Evolutionary conservation across 2,113 vertebrate species (phyloP), one percentile per base, ranked within the genome.

Genomic region (Salvelinus sp.): DNA sequence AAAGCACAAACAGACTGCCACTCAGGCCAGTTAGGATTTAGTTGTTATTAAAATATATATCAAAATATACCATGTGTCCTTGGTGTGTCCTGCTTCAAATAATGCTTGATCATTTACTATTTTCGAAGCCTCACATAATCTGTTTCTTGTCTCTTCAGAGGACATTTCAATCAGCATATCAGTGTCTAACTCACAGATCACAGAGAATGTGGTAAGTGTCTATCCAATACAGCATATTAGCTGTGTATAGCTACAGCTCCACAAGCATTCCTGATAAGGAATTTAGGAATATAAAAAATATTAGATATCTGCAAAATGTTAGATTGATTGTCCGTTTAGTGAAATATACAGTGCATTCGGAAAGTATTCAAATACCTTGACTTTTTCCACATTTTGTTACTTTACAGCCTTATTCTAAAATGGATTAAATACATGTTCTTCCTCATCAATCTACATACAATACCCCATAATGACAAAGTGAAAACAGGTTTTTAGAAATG

Each of bases 121-220:
- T 57, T 57, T 14, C 1, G 2, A 22, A 27, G 25, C 25, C 2
- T 44, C 16, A 5, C n/a, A 23, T 22, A 10, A 23, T 48, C 1
- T 69, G 7, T 69, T 47, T 69, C 7, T 69, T 69, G n/a, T 48
- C 33, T 47, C 20, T 23, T 47, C 68, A 69, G 68, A 69, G 68
- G 96, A 98, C 70, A 82, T 96, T 23, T 96, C 94, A 62, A 88
- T 95, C 84, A 96, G 96, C 89, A 97, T 97, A 90, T 98, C 96
- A 58, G 96, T 97, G 84, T 97, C 96, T 70, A 96, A 96, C 79
- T 96, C 93, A 88, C 96, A 97, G 86, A 94, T 97, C 67, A 94
- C 96, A 86, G 95, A 98, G 82, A 97, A 97, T 69, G 96, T 97
- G 95, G 96, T 98, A 79, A 95, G 96, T 94, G 16, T 74, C 25